Percentiles rank a stretch among this genome's conserved stretches.
These are phyloP conservation scores for Crepidodera aurea DNA, from an alignment of 2,888 invertebrate species.

Conservation along the genomic window DNA sequence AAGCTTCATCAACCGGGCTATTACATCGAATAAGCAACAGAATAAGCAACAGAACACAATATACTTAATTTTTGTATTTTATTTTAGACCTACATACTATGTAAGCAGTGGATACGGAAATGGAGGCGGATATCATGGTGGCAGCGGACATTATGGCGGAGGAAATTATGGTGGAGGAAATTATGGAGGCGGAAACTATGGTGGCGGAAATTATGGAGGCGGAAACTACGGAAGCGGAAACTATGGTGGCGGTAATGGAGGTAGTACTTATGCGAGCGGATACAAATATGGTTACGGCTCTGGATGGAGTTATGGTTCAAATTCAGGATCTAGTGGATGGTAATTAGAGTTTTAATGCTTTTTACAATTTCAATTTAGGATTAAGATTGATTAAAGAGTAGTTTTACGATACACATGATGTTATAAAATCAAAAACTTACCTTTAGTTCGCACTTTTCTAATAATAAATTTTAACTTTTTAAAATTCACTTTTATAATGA, in stretches of 20 bases:
- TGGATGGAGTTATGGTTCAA: slow-evolving; percentile 20
- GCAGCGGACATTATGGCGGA: slow-evolving; percentile 14
- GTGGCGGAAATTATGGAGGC: slow-evolving; percentile 19
- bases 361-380: too few relatives aligned
- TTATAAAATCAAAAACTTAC: too few relatives aligned
- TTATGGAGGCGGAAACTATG: slow-evolving; percentile 1
- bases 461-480: too few relatives aligned
- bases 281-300: slow-evolving; percentile 28
- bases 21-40: too few relatives aligned
- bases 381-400: too few relatives aligned
- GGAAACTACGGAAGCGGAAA: slow-evolving; percentile 4
- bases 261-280: slow-evolving; percentile 1
- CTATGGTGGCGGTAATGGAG: slow-evolving; percentile 20
- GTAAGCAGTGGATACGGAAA: not conserved
- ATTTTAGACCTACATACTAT: not conserved
- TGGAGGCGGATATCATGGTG: slow-evolving; percentile 6
- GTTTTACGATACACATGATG: too few relatives aligned
- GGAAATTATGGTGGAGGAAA: not conserved
- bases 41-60: too few relatives aligned
- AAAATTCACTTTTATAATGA: too few relatives aligned
- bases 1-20: too few relatives aligned
- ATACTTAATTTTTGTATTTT: too few relatives aligned
- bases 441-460: too few relatives aligned
- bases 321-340: not conserved
- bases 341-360: too few relatives aligned